A percentile compares a stretch with the other conserved stretches of the same genome.
Conservation (phyloP, 2,888 invertebrate species). For the Cheilosia vulpina region DNA sequence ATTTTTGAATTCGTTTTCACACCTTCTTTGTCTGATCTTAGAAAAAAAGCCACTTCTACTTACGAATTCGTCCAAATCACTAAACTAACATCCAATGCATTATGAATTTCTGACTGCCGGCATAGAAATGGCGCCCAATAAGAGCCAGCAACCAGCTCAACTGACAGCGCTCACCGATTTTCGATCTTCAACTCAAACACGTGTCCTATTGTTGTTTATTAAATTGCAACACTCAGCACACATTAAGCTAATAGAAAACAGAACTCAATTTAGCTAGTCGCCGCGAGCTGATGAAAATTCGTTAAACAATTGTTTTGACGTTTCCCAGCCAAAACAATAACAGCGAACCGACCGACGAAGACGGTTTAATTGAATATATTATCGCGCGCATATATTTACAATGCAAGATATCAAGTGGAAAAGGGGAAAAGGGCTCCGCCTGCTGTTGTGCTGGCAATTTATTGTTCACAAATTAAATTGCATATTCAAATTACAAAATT, state of each 20-base stretch:
- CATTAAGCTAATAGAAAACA: neutral
- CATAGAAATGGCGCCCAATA: too few species aligned
- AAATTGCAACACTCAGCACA: neutral
- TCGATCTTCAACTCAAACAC: neutral
- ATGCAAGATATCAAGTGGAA: neutral
- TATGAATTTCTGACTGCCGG: too few species aligned
- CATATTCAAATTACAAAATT: conserved; percentile 65
- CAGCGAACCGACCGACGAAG: neutral
- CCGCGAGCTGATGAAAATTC: neutral
- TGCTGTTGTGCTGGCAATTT: conserved; percentile 11
- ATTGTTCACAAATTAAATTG: conserved; percentile 65
- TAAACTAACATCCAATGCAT: too few species aligned
- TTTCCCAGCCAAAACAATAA: conserved; percentile 13
- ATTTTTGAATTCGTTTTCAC: too few species aligned
- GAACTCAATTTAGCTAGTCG: neutral
- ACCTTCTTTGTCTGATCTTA: too few species aligned
- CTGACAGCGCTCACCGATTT: neutral
- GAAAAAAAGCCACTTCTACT: too few species aligned
- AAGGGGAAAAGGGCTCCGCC: neutral
- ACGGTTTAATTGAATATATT: conserved; percentile 32
- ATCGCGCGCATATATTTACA: conserved; percentile 7
- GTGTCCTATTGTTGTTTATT: neutral
- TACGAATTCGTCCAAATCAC: too few species aligned
- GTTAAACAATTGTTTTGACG: conserved; percentile 56
- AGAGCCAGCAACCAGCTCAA: neutral